Conservation (phyloP, 2,797 vertebrate species). For the Apogon talboti region DNA sequence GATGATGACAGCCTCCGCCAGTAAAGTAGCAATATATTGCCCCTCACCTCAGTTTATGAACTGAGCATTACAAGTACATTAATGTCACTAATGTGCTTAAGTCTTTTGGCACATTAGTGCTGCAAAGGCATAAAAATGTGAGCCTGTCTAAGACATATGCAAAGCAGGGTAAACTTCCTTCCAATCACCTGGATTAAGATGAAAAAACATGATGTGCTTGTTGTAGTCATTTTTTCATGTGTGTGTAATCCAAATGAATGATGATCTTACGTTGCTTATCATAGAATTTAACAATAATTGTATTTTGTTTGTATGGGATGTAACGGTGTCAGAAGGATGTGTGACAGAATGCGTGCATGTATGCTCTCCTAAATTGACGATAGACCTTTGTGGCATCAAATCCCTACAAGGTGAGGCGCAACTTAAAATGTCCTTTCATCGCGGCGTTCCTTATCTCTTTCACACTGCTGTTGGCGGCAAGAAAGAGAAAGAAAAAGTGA, state of each 20-base stretch:
- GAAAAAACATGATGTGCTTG: conserved; percentile 22
- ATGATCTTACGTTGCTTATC: conserved; percentile 56
- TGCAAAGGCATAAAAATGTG: conserved; percentile 23
- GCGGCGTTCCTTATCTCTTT: conserved; percentile 80
- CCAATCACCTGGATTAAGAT: conserved; percentile 28
- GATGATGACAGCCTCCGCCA: conserved; percentile 20
- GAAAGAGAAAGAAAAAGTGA: conserved; percentile 65
- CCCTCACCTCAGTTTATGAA: conserved; percentile 32
- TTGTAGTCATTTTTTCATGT: conserved; percentile 39
- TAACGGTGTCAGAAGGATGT: conserved; percentile 72
- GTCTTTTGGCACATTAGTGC: conserved; percentile 33
- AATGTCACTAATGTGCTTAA: conserved; percentile 31
- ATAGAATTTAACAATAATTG: conserved; percentile 67
- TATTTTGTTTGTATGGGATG: conserved; percentile 60
- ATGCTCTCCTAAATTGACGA: conserved; percentile 76
- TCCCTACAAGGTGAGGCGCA: conserved; percentile 79
- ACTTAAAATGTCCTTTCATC: conserved; percentile 77
- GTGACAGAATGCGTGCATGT: conserved; percentile 48
- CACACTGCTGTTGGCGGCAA: conserved; percentile 79
- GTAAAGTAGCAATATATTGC: conserved; percentile 30
- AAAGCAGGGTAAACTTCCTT: conserved; percentile 27
- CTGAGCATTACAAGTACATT: conserved; percentile 17
- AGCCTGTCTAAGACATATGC: conserved; percentile 7
- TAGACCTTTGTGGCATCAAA: conserved; percentile 77
- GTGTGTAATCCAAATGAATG: conserved; percentile 54